Conservation (phyloP, 2,888 invertebrate genomes). For the Vannuccia rotundouncinata region DNA sequence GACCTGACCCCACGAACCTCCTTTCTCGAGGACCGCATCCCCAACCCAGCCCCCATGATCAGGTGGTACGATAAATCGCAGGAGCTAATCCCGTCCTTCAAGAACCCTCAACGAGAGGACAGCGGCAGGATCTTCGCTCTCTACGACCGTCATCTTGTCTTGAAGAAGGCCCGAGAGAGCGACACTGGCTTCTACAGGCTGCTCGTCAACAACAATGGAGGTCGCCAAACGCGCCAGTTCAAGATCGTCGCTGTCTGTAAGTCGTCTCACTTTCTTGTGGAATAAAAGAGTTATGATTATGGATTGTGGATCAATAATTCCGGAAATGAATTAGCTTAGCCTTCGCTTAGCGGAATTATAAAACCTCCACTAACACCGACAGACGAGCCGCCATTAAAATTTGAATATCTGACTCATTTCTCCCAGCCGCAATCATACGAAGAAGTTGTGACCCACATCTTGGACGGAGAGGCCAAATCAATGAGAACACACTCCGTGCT, state of each 20-base stretch:
- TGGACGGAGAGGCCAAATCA: too few species aligned
- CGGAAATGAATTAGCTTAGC: too few species aligned
- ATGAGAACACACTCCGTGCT: too few species aligned
- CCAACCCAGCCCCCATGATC: constrained; percentile 22
- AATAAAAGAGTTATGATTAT: neutral
- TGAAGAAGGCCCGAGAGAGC: neutral
- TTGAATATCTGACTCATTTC: too few species aligned
- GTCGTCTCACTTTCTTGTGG: neutral
- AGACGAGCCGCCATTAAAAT: too few species aligned
- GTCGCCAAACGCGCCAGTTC: neutral
- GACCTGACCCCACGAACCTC: constrained; percentile 22
- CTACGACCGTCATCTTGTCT: neutral
- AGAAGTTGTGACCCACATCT: too few species aligned
- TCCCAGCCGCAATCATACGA: too few species aligned
- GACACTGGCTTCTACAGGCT: neutral
- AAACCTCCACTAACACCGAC: too few species aligned
- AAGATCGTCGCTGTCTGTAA: neutral
- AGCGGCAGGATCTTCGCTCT: neutral
- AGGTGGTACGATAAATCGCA: neutral
- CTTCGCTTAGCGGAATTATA: too few species aligned
- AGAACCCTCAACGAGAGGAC: neutral
- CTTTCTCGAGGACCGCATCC: constrained; percentile 24
- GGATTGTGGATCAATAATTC: too few species aligned
- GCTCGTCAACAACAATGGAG: neutral
- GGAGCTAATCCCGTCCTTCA: neutral